A percentile compares a stretch with the other conserved stretches of the same genome.
phyloP scores from a whole-genome alignment of 37 sponge, comb jelly and placozoan genomes.

The Ianthella basta region DNA sequence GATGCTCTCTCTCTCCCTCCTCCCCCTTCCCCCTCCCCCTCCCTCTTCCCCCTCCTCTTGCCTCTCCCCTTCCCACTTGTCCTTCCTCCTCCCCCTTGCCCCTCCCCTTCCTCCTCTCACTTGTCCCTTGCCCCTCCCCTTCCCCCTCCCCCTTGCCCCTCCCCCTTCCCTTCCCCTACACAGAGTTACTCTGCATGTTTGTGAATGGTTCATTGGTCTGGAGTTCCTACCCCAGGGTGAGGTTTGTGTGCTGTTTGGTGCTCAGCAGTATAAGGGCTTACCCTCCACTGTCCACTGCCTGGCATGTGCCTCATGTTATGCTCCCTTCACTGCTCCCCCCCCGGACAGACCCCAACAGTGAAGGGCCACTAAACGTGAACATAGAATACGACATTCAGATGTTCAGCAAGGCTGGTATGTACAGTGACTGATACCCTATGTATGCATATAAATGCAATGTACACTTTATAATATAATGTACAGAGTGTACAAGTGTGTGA shows the following conservation, averaged over 20 bases:
- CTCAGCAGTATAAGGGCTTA: background rate
- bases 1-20: too few relatives aligned
- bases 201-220: conserved; percentile 85
- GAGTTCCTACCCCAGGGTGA: conserved; percentile 45
- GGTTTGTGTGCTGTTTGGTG: background rate
- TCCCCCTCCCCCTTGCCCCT: background rate
- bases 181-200: conserved; percentile 2
- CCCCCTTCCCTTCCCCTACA: background rate
- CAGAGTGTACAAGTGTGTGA: too few relatives aligned
- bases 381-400: conserved; percentile 81
- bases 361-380: conserved; percentile 51
- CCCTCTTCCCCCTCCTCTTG: too few relatives aligned
- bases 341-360: conserved; percentile 7
- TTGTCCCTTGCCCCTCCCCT: too few relatives aligned
- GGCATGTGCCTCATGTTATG: conserved; percentile 8
- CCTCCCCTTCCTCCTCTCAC: background rate
- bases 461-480: too few relatives aligned
- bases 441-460: too few relatives aligned
- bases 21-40: too few relatives aligned
- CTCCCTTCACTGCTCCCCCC: background rate
- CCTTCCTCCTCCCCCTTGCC: background rate
- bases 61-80: background rate
- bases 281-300: background rate
- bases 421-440: too few relatives aligned
- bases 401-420: conserved; percentile 78